Conservation (phyloP, 1,140 invertebrate genomes). For the Drosophila seguyi region DNA sequence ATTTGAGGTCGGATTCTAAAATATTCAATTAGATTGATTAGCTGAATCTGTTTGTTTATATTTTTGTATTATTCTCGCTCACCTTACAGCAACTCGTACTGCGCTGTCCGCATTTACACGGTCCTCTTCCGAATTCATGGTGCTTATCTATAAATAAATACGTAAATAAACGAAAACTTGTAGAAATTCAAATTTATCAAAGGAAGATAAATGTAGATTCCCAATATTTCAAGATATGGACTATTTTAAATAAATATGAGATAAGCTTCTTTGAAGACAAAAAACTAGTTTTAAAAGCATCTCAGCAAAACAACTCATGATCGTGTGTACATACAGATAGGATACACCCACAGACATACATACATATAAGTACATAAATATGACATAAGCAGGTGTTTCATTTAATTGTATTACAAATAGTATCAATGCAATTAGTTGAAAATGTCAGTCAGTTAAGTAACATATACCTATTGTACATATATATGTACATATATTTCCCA, state of each 20-base stretch:
- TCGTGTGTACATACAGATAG: not conserved
- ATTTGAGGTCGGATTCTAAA: conserved; percentile 97
- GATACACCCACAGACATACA: conserved; percentile 1
- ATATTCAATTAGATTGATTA: not conserved
- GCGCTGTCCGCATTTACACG: conserved; percentile 19
- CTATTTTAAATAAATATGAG: conserved; percentile 5
- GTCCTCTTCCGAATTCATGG: conserved; percentile 34
- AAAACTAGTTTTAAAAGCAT: conserved; percentile 9
- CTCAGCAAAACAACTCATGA: not conserved
- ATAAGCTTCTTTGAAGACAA: conserved; percentile 1
- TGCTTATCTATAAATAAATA: conserved; percentile 16
- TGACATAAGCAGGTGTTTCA: conserved; percentile 7
- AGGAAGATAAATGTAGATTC: not conserved
- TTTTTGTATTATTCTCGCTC: not conserved
- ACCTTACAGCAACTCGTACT: conserved; percentile 47
- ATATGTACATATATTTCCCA: not conserved
- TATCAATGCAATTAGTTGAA: conserved; percentile 3
- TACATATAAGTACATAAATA: not conserved
- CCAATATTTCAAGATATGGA: not conserved
- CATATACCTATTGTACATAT: not conserved
- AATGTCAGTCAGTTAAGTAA: conserved; percentile 8
- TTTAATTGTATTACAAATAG: conserved; percentile 9
- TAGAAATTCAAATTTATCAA: not conserved
- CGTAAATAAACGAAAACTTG: not conserved
- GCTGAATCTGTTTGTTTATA: not conserved